Base-by-base conservation (phyloP, 2,888 invertebrate species). In the Cephus pygmeus region DNA sequence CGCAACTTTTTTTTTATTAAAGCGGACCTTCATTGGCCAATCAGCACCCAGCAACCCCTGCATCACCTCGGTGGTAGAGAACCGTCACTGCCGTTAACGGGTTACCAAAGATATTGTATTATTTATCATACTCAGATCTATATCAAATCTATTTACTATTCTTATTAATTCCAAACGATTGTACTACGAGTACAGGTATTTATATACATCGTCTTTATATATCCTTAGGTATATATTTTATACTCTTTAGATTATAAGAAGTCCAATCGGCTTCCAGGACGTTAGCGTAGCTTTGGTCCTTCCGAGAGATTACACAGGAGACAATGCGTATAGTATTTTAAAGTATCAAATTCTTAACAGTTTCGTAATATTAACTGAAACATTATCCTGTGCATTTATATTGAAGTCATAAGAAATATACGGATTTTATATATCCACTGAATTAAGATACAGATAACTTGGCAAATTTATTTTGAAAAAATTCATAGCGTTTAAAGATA, bases 21-120 rank as follows among this genome's bases (percentile, higher is more conserved):
- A 85, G 85, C 77, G 85, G 83, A 56, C 82, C 82, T 73, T 71
- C 82, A 23, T 69, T 81, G 74, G 71, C 80, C n/a, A 80, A 71
- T 77, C 79, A 79, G 73, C 75, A 75, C 73, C 12, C 79, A 23
- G 23, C 23, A 9, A 75, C 81, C 74, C 73, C 84, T 73, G 79
- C 83, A 56, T 81, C 85, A 34, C 83, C 85, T n/a, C 86, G 85
- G 40, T 85, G 86, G 86, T 86, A 84, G 71, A 33, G 30, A 78
- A 75, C 33, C 73, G 78, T 73, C 69, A 75, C 76, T 80, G 78
- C 76, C 79, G 73, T 79, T 75, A 73, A 79, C 73, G 75, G 30
- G 23, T 82, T 84, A 84, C 85, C 85, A 85, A 85, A 85, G 85
- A 85, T 75, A 71, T 71, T 71, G 9, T 71, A 71, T 71, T 71